A percentile compares a stretch with the other conserved stretches of the same genome.
Evolutionary conservation across 37 sponge, comb jelly and placozoan genomes (phyloP).

Genomic region (Halichondria panicea): DNA sequence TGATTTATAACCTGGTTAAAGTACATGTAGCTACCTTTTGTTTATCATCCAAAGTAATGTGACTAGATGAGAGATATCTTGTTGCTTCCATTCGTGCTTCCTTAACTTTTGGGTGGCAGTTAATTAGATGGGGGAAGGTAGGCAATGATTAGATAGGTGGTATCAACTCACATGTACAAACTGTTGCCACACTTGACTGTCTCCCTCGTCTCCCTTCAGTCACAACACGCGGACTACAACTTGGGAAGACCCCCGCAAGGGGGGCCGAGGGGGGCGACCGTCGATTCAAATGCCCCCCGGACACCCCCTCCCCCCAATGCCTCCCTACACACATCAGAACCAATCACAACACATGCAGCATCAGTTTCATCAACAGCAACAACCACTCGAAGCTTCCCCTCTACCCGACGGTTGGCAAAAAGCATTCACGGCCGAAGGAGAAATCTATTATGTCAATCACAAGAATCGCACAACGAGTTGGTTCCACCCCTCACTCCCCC

Average conservation of each 20-base stretch:
- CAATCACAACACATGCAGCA: constrained; percentile 9
- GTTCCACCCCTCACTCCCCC: constrained; percentile 41
- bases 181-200: too few species aligned
- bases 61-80: too few species aligned
- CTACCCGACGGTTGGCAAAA: constrained; percentile 68
- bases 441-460: constrained; percentile 64
- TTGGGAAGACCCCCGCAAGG: constrained; percentile 81
- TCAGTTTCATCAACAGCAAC: constrained; percentile 7
- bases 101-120: too few species aligned
- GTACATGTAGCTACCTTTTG: too few species aligned
- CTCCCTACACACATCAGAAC: constrained; percentile 29
- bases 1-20: too few species aligned
- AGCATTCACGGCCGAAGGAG: constrained; percentile 63
- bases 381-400: constrained; percentile 25
- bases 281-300: background rate
- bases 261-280: constrained; percentile 9
- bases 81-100: too few species aligned
- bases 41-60: too few species aligned
- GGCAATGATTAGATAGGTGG: too few species aligned
- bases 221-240: constrained; percentile 67
- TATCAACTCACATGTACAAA: too few species aligned
- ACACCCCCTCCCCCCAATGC: constrained; percentile 15
- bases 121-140: too few species aligned
- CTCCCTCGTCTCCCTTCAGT: constrained; percentile 19
- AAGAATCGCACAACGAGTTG: constrained; percentile 66